phyloP scores from a whole-genome alignment of 2,888 invertebrate genomes.

The Protonemura montana region DNA sequence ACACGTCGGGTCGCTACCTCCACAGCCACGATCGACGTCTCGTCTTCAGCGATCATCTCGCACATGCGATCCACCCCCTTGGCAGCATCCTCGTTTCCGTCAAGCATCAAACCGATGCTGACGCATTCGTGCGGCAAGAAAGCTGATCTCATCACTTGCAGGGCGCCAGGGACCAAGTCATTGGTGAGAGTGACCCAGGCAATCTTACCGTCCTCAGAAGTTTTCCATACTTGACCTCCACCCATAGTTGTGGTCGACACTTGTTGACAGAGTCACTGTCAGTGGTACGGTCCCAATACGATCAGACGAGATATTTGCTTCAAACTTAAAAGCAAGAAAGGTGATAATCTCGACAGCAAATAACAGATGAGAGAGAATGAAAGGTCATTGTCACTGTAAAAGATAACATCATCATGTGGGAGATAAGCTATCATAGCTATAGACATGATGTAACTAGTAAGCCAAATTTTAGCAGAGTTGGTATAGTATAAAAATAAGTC shows the following conservation, averaged over 20 bases:
- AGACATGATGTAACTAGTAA: too few relatives aligned
- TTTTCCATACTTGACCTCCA: not conserved
- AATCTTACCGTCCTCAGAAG: not conserved
- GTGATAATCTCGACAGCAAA: too few relatives aligned
- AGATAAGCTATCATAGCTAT: too few relatives aligned
- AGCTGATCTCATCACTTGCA: not conserved
- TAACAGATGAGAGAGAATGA: too few relatives aligned
- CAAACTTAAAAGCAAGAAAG: too few relatives aligned
- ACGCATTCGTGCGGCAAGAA: constrained; percentile 32
- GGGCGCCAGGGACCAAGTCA: not conserved
- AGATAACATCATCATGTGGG: too few relatives aligned
- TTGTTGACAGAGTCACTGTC: too few relatives aligned
- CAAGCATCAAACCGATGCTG: not conserved
- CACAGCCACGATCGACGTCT: constrained; percentile 70
- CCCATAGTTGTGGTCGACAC: not conserved
- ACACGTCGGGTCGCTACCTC: constrained; percentile 65
- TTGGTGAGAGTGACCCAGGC: constrained; percentile 14
- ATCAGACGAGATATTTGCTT: too few relatives aligned
- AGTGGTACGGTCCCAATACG: too few relatives aligned
- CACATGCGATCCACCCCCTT: not conserved
- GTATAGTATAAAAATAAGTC: too few relatives aligned
- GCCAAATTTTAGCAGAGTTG: too few relatives aligned
- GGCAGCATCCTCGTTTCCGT: not conserved
- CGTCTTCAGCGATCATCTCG: constrained; percentile 63
- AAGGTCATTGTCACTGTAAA: too few relatives aligned